Percentiles rank a stretch among this genome's conserved stretches.
phyloP scores from a whole-genome alignment of 2,113 vertebrate genomes.

The Vireo altiloquus region DNA sequence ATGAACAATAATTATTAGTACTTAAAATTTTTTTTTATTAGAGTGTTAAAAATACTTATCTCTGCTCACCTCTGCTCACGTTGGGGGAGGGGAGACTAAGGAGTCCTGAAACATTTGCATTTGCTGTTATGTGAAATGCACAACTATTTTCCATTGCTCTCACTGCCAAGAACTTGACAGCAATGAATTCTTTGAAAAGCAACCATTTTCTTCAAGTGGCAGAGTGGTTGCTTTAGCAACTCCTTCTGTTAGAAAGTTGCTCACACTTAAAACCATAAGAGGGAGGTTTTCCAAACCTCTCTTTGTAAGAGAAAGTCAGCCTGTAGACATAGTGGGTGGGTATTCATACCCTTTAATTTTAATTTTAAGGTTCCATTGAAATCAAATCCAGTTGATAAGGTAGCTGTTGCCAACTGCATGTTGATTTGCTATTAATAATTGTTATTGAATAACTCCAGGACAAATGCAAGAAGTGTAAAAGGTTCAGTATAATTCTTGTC shows the following conservation, averaged over 20 bases:
- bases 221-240: neutral
- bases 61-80: slow-evolving; percentile 6
- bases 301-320: neutral
- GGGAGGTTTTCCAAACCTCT: neutral
- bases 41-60: slow-evolving; percentile 34
- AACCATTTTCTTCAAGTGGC: neutral
- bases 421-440: neutral
- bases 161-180: neutral
- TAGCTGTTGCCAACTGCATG: neutral
- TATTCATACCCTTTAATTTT: neutral
- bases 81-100: neutral
- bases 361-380: neutral
- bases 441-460: neutral
- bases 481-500: neutral
- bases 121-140: neutral
- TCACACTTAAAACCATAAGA: neutral
- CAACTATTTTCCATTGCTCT: neutral
- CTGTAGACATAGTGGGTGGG: neutral
- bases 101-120: neutral
- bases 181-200: slow-evolving; percentile 6
- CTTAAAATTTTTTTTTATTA: slow-evolving; percentile 1
- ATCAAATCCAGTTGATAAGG: neutral
- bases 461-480: neutral
- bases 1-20: slow-evolving; percentile 9
- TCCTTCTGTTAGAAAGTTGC: neutral